A percentile compares a stretch with the other conserved stretches of the same genome.
Evolutionary conservation across 2,113 vertebrate species (phyloP).

Genomic region (Heterotis niloticus): DNA sequence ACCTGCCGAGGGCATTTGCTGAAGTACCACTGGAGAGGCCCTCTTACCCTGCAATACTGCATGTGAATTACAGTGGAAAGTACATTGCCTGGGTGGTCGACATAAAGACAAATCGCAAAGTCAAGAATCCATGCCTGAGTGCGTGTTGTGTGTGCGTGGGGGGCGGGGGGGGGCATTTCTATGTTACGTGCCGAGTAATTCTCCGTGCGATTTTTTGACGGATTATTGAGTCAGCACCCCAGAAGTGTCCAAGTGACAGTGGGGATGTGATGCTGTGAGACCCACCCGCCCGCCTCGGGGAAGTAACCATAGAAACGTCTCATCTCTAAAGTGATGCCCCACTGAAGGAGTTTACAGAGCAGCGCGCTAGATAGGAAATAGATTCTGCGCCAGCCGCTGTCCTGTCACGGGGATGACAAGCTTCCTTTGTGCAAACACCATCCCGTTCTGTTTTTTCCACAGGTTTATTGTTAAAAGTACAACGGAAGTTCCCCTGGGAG

Average conservation of each 20-base stretch:
- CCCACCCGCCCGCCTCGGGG: slow-evolving; percentile 51
- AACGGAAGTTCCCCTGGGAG: too few species aligned
- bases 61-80: slow-evolving; percentile 28
- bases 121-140: neutral
- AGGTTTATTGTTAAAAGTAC: too few species aligned
- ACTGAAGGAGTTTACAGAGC: neutral
- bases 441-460: too few species aligned
- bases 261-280: slow-evolving; percentile 49
- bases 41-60: slow-evolving; percentile 51
- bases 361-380: too few species aligned
- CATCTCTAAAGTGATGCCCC: neutral
- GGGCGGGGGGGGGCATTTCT: too few species aligned
- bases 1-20: slow-evolving; percentile 61
- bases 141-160: too few species aligned
- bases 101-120: neutral
- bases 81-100: neutral
- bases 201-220: slow-evolving; percentile 18
- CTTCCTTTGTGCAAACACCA: too few species aligned
- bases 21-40: slow-evolving; percentile 56
- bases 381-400: too few species aligned
- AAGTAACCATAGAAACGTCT: slow-evolving; percentile 57
- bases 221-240: slow-evolving; percentile 46
- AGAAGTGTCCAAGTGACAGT: slow-evolving; percentile 25
- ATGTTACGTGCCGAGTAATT: neutral
- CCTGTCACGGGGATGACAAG: too few species aligned